phyloP scores from a whole-genome alignment of 2,113 vertebrate genomes.

The Leiothrix lutea region DNA sequence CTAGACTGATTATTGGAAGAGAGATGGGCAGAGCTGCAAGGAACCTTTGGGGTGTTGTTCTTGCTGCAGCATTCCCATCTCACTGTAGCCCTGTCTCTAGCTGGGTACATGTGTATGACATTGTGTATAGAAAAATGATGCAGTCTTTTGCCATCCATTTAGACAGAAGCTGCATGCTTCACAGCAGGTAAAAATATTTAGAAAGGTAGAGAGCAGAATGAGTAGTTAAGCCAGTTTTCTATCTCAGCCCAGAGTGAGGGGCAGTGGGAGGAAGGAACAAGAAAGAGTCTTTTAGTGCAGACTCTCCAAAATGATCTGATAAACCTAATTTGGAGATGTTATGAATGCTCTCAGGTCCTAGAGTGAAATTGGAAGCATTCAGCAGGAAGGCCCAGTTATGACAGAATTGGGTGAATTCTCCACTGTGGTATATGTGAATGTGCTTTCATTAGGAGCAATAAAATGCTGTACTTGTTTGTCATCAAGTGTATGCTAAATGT shows the following conservation, averaged over 20 bases:
- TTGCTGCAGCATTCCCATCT: background rate
- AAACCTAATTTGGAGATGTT: background rate
- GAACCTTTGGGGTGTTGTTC: background rate
- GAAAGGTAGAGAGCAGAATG: background rate
- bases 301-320: background rate
- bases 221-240: background rate
- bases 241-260: background rate
- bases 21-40: background rate
- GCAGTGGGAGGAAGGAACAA: background rate
- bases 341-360: background rate
- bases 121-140: background rate
- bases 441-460: background rate
- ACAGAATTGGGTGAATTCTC: background rate
- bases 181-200: background rate
- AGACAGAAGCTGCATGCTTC: background rate
- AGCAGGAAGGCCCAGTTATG: background rate
- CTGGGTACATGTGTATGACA: fast-evolving
- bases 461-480: background rate
- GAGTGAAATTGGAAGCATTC: background rate
- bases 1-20: background rate
- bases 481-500: background rate
- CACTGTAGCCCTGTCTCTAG: fast-evolving
- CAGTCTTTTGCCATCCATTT: background rate
- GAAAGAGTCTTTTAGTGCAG: background rate
- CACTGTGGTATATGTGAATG: background rate